Base-by-base conservation (phyloP, 2,797 vertebrate genomes). In the Takifugu rubripes region DNA sequence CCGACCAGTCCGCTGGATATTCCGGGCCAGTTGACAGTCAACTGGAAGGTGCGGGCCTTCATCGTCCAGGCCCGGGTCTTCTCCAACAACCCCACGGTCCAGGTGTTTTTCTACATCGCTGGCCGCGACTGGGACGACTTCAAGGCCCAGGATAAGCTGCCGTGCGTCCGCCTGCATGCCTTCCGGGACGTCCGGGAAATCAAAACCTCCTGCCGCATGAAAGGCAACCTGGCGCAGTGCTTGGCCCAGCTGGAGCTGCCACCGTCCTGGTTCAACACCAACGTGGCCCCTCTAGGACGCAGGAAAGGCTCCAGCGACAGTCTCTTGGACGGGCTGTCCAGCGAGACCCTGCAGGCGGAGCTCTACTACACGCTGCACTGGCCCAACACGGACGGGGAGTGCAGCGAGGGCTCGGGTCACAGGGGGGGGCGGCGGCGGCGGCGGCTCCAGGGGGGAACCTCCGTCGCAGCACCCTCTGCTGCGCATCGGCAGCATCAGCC, bases 51-150 rank as follows among this genome's bases (percentile, higher is more conserved):
- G 33, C 92, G 96, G 33, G 94, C 97, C 48, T 98, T 96, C 85
- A 98, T 99, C 42, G 92, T 99, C 16, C 94, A 94, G 48, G 84
- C 94, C 0, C 91, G 92, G 45, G 94, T 99, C 69, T 92, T 93
- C 59, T 91, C 94, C 81, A 94, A 76, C 79, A 94, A 92, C 82
- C 95, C 97, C 0, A 76, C 91, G 5, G 93, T 95, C 53, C 97
- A 98, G 87, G 97, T 97, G 61, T 90, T 98, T 54, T 99, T 99
- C 89, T 98, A 99, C 47, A 92, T 99, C 3, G 96, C 97, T 0
- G 96, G 97, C 10, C 90, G 97, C 0, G 97, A 98, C 59, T 99
- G 97, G 97, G 96, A 98, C 0, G 96, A 98, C 79, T 97, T 98
- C 0, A 93, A 92, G 0, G 91, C 89, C 21, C 90, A 94, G 0